Conservation (phyloP, 2,797 vertebrate genomes). For the Fratercula arctica region DNA sequence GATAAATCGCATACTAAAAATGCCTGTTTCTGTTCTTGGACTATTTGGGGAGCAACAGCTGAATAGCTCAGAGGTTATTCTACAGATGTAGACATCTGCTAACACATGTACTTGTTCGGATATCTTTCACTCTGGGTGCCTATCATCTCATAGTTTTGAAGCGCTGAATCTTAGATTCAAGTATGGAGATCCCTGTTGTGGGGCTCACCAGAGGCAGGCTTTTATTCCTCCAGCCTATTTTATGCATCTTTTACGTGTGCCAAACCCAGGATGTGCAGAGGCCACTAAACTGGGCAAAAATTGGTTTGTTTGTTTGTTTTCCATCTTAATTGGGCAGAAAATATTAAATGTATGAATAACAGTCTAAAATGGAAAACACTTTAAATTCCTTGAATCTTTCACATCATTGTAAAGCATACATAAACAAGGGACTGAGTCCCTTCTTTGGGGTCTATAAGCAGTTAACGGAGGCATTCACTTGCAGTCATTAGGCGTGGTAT, state of each 20-base stretch:
- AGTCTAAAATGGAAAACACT: not conserved
- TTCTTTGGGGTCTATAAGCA: not conserved
- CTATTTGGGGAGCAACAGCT: not conserved
- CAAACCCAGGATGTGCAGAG: not conserved
- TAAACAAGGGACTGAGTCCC: not conserved
- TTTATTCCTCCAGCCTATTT: not conserved
- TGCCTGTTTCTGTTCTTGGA: not conserved
- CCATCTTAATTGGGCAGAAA: not conserved
- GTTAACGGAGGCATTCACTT: not conserved
- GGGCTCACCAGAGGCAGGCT: rapidly evolving
- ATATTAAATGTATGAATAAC: not conserved
- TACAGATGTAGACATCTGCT: not conserved
- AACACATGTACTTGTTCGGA: rapidly evolving
- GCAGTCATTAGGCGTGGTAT: not conserved
- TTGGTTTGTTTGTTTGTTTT: rapidly evolving
- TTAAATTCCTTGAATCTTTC: not conserved
- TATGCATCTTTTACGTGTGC: not conserved
- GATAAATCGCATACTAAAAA: not conserved
- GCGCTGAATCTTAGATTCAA: not conserved
- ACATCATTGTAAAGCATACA: not conserved
- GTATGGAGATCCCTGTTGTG: not conserved
- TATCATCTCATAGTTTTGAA: not conserved
- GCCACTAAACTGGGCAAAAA: not conserved
- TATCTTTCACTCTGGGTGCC: not conserved
- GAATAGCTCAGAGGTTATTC: not conserved